Conservation (phyloP, 2,113 vertebrate genomes). For the Pterocles gutturalis region DNA sequence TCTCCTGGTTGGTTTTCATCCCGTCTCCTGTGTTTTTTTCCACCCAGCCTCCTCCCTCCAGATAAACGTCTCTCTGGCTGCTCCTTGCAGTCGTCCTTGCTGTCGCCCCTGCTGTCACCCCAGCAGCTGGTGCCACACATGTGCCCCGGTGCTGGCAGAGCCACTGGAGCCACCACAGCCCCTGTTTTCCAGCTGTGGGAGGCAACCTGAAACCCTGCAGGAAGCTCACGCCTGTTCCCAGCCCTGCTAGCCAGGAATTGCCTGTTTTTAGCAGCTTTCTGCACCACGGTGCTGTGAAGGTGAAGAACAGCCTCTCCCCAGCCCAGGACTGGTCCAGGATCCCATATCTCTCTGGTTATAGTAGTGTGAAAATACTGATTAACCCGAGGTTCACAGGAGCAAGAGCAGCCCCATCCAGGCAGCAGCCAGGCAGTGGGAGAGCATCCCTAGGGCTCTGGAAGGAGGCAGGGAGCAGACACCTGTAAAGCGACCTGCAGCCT, state of each 20-base stretch:
- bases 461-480: not conserved
- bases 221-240: not conserved
- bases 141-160: not conserved
- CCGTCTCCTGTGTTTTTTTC: not conserved
- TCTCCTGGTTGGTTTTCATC: conserved; percentile 3
- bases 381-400: not conserved
- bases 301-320: not conserved
- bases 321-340: not conserved
- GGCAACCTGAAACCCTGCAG: not conserved
- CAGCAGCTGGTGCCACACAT: not conserved
- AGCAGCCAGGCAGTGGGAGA: fast-evolving
- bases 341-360: not conserved
- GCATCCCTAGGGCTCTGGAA: not conserved
- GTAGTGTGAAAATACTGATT: not conserved
- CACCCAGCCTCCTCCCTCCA: not conserved
- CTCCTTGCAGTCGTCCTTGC: not conserved
- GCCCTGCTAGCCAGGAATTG: fast-evolving
- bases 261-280: not conserved
- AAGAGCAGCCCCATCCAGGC: not conserved
- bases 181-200: not conserved
- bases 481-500: fast-evolving
- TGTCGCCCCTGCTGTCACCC: fast-evolving
- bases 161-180: fast-evolving
- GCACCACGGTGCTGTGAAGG: fast-evolving
- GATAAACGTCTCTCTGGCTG: not conserved